phyloP scores from a whole-genome alignment of 2,797 vertebrate species.

The Pangasius djambal region DNA sequence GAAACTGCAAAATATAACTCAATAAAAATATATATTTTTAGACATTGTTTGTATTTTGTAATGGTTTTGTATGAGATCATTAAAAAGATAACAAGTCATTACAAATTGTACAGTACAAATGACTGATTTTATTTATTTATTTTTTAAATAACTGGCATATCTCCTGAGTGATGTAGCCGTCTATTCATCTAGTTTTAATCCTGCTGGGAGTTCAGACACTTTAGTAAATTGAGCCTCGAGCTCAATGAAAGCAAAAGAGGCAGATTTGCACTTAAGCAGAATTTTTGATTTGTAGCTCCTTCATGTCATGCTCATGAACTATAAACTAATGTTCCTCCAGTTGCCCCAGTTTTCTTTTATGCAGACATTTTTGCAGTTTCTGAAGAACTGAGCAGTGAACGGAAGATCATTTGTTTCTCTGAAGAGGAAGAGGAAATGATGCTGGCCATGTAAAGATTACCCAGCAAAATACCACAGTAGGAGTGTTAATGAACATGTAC shows the following conservation, averaged over 20 bases:
- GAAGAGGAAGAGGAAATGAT: background rate
- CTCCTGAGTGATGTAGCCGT: background rate
- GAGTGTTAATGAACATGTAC: background rate
- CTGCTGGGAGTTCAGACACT: background rate
- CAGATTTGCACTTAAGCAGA: background rate
- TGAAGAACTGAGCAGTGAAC: background rate
- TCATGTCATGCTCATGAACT: too few species aligned
- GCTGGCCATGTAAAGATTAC: background rate
- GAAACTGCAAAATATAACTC: background rate
- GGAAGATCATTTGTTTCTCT: background rate
- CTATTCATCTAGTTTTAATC: background rate
- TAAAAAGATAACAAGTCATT: background rate
- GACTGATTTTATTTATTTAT: too few species aligned
- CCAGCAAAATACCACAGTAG: background rate
- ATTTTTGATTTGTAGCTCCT: background rate
- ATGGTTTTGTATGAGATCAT: constrained; percentile 5
- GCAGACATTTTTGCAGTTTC: background rate
- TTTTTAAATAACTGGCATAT: background rate
- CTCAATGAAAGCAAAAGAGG: background rate
- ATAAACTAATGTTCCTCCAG: too few species aligned
- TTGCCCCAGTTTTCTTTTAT: background rate
- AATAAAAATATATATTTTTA: constrained; percentile 11
- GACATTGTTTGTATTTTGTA: constrained; percentile 6
- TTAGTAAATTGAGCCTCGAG: background rate
- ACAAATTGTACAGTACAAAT: background rate